Conservation (phyloP, 2,797 vertebrate genomes). For the Chloroceryle amazona region DNA sequence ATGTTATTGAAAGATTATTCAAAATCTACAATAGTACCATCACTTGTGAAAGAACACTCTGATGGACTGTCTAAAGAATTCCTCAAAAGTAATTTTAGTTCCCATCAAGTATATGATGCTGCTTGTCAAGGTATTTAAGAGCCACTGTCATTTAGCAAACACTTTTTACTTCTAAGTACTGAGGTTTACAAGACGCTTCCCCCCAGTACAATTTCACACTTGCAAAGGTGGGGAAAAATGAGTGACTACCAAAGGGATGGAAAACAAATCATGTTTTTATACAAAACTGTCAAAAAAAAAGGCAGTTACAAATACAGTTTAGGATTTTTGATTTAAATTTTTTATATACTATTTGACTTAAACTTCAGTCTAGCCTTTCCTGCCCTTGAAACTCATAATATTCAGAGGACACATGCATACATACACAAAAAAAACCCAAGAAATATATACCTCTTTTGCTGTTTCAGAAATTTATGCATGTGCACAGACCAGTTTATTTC, state of each 20-base stretch:
- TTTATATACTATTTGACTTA: not conserved
- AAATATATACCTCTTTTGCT: not conserved
- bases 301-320: not conserved
- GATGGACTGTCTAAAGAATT: slow-evolving; percentile 7
- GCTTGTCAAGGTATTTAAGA: not conserved
- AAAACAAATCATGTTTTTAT: not conserved
- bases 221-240: not conserved
- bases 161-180: slow-evolving; percentile 23
- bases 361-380: not conserved
- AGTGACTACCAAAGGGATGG: not conserved
- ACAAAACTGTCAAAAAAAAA: not conserved
- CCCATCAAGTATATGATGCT: not conserved
- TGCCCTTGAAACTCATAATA: not conserved
- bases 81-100: not conserved
- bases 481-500: not conserved
- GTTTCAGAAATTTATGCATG: not conserved
- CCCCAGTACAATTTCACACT: not conserved
- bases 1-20: not conserved
- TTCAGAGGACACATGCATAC: fast-evolving
- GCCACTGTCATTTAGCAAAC: not conserved
- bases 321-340: not conserved
- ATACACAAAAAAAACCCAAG: not conserved
- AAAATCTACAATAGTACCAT: not conserved
- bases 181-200: not conserved
- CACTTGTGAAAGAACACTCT: not conserved